These are phyloP conservation scores for Fissipunctia ypsillon DNA, from an alignment of 2,888 invertebrate genomes.

Conservation along the genomic window DNA sequence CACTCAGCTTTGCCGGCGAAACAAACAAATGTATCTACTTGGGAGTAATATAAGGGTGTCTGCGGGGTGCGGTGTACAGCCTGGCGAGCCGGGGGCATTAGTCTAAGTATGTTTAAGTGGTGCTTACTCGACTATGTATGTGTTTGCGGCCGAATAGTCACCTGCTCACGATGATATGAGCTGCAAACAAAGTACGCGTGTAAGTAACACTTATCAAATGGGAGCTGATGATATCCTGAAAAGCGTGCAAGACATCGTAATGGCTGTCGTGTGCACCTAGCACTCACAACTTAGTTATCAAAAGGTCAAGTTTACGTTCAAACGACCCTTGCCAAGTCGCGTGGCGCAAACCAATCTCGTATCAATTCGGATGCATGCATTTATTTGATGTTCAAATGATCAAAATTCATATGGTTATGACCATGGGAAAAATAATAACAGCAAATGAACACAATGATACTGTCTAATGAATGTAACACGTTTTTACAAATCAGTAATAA, in stretches of 20 bases:
- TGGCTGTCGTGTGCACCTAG: neutral
- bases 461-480: constrained; percentile 34
- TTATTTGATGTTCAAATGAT: neutral
- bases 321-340: constrained; percentile 13
- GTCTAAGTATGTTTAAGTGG: constrained; percentile 84
- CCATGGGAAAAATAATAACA: neutral
- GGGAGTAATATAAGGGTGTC: constrained; percentile 45
- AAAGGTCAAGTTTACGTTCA: neutral
- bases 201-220: constrained; percentile 29
- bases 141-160: constrained; percentile 86
- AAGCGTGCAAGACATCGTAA: neutral
- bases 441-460: constrained; percentile 15
- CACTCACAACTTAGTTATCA: neutral
- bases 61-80: constrained; percentile 61
- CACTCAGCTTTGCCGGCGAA: constrained; percentile 70
- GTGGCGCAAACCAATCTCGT: neutral
- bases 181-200: constrained; percentile 72
- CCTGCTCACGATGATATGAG: constrained; percentile 91
- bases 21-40: constrained; percentile 56
- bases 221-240: constrained; percentile 11
- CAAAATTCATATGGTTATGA: neutral
- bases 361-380: neutral
- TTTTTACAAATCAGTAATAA: neutral
- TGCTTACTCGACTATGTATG: constrained; percentile 86
- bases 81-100: constrained; percentile 71